Base-by-base conservation (phyloP, 1,140 invertebrate species). In the Pachyrhynchus sulphureomaculatus region DNA sequence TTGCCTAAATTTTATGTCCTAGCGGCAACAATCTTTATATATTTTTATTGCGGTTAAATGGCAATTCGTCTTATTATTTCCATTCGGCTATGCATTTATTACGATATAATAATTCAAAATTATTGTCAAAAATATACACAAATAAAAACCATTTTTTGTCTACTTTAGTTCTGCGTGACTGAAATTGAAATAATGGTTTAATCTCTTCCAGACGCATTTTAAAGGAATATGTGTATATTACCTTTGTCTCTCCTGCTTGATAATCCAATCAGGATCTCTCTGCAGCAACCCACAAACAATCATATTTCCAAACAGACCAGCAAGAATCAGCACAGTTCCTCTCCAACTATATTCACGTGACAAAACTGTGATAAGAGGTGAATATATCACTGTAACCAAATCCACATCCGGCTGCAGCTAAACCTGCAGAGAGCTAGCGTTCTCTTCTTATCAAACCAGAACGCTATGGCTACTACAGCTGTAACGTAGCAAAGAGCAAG, bases 401-500 rank as follows among this genome's bases (percentile, higher is more conserved):
- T 0, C 91, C 90, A 8, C 91, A 92, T 15, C 93, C 93, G 68
- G 92, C 92, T 1, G 95, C 93, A 0, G 93, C 90, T 23, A 98
- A 82, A 0, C 95, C 93, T n/a, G n/a, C n/a, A n/a, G 12, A 93
- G 93, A 2, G 96, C 96, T 39, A 98, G 80, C 6, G 91, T 93
- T 21, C 95, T 82, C 71, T 89, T 91, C 69, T 92, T 91, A 65
- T 98, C 95, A 75, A 98, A 98, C 85, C 96, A 98, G 73, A 93
- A 96, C 6, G 95, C 94, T 47, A 98, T 95, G 26, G 86, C 88
- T 1, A 98, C 95, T 0, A 94, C 91, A 0, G 91, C 91, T 12
- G 93, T 93, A 1, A 96, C 92, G 72, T 92, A 93, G 23, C 91
- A 90, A 23, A 95, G 78, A 3, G 91, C 90, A 48, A 95, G 79